These are phyloP conservation scores for Puma concolor DNA, from an alignment of 2,113 vertebrate species.

Conservation along the genomic window DNA sequence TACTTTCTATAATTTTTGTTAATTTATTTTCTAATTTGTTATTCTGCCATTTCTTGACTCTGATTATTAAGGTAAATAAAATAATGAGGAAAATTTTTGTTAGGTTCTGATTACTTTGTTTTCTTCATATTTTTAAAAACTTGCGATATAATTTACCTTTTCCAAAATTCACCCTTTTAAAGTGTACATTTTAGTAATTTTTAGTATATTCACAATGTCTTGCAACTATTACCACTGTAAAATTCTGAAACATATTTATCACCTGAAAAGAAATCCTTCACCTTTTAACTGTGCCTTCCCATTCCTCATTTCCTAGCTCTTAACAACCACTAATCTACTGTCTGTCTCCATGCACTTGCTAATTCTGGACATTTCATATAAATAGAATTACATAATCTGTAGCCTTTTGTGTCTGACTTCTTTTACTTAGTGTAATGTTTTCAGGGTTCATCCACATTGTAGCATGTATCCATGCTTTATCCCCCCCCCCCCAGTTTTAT, in stretches of 20 bases:
- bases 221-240: neutral
- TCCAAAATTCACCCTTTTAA: neutral
- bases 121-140: neutral
- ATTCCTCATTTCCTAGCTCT: neutral
- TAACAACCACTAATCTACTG: neutral
- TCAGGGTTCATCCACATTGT: neutral
- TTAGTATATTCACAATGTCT: neutral
- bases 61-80: conserved; percentile 9
- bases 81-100: neutral
- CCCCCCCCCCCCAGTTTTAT: neutral
- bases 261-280: neutral
- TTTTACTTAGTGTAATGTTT: neutral
- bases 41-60: neutral
- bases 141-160: neutral
- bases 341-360: neutral
- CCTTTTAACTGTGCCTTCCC: neutral
- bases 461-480: neutral
- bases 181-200: neutral
- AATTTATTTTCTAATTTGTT: conserved; percentile 2
- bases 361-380: neutral
- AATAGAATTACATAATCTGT: neutral
- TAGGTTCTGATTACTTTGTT: neutral
- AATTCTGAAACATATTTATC: neutral
- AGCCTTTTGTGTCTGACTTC: neutral
- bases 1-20: neutral